Conservation (phyloP, 2,113 vertebrate species). For the Erythrocercus mccallii region DNA sequence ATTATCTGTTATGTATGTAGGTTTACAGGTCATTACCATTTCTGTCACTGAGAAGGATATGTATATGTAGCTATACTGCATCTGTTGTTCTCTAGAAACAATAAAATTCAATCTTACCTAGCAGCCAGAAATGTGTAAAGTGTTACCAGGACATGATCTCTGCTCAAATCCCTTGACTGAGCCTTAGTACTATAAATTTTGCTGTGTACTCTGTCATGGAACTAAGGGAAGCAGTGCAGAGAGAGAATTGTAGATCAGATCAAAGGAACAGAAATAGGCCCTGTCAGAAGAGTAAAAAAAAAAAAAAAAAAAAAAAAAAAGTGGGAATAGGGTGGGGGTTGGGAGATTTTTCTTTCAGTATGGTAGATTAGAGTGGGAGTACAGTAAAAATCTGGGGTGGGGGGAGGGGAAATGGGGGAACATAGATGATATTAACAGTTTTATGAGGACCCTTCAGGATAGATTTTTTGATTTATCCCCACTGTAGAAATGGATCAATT, state of each 20-base stretch:
- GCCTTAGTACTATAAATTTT: neutral
- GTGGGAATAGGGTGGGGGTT: neutral
- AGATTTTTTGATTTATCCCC: neutral
- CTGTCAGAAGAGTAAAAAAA: neutral
- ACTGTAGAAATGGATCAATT: neutral
- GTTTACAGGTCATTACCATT: neutral
- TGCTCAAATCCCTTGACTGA: neutral
- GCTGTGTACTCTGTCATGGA: neutral
- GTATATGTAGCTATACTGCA: neutral
- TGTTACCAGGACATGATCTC: neutral
- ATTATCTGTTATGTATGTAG: neutral
- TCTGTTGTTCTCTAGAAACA: neutral
- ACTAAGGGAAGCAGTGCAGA: neutral
- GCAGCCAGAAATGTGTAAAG: neutral
- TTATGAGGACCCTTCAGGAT: neutral
- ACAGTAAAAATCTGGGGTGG: neutral
- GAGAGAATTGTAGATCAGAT: neutral
- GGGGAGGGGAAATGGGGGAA: rapidly evolving
- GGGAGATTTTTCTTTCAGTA: neutral
- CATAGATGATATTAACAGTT: neutral
- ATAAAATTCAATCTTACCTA: neutral
- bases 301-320: neutral
- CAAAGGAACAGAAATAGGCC: neutral
- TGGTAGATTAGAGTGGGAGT: neutral
- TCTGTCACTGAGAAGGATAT: neutral